Conservation (phyloP, 2,888 invertebrate species). For the Oscheius sp. region DNA sequence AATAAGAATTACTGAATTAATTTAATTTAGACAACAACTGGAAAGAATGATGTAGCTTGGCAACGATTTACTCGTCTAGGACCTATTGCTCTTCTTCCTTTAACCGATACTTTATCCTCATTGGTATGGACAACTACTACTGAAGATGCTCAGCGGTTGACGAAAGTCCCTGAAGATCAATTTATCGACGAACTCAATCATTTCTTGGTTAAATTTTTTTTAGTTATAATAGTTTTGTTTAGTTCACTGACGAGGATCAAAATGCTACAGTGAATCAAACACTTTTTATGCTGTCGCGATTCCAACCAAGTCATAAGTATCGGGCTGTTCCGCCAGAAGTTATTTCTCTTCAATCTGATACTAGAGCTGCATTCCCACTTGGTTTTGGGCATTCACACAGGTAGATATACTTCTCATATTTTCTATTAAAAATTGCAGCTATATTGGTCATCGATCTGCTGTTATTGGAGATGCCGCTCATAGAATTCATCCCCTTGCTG, state of each 20-base stretch:
- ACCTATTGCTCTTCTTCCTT: conserved; percentile 89
- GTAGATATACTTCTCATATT: conserved; percentile 19
- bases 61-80: conserved; percentile 92
- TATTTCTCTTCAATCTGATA: conserved; percentile 74
- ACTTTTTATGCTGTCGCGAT: conserved; percentile 46
- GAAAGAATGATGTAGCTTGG: conserved; percentile 89
- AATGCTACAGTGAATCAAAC: conserved; percentile 62
- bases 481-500: conserved; percentile 89
- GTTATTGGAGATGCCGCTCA: conserved; percentile 81
- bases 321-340: conserved; percentile 80
- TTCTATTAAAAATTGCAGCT: conserved; percentile 72
- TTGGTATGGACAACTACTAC: conserved; percentile 91
- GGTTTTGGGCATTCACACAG: conserved; percentile 86
- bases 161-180: conserved; percentile 79
- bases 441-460: conserved; percentile 83
- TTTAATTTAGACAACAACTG: conserved; percentile 45
- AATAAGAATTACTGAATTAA: not conserved
- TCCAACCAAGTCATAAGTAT: conserved; percentile 66
- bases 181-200: conserved; percentile 89
- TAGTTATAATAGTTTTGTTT: not conserved
- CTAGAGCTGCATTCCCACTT: conserved; percentile 88
- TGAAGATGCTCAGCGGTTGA: conserved; percentile 80
- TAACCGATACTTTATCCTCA: conserved; percentile 82
- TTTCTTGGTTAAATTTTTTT: conserved; percentile 79
- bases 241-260: conserved; percentile 69